These are phyloP conservation scores for Oncorhynchus nerka DNA, from an alignment of 2,113 vertebrate species.

Conservation along the genomic window DNA sequence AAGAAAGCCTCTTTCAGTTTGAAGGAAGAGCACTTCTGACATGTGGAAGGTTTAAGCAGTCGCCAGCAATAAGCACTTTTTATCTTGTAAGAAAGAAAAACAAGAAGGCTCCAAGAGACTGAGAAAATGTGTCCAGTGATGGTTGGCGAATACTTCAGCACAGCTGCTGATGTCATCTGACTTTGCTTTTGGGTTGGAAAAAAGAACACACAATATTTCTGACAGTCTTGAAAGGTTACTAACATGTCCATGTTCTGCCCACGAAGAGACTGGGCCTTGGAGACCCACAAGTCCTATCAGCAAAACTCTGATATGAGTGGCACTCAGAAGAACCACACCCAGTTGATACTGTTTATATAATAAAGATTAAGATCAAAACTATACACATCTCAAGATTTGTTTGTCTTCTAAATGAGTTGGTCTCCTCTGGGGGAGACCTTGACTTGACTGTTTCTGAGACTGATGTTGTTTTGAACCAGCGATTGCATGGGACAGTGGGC, in stretches of 20 bases:
- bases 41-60: constrained; percentile 34
- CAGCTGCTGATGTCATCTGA: constrained; percentile 38
- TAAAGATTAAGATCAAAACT: too few relatives aligned
- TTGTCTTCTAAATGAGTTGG: too few relatives aligned
- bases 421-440: too few relatives aligned
- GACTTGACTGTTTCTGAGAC: too few relatives aligned
- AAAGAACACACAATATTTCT: constrained; percentile 31
- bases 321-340: neutral
- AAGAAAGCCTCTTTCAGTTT: constrained; percentile 17
- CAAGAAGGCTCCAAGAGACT: constrained; percentile 19
- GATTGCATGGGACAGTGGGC: neutral
- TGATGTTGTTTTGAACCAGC: too few relatives aligned
- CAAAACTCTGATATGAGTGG: neutral
- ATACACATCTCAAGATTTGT: too few relatives aligned
- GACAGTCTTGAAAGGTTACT: constrained; percentile 34
- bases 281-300: neutral
- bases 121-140: constrained; percentile 6
- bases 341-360: too few relatives aligned
- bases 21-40: constrained; percentile 39
- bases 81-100: constrained; percentile 21
- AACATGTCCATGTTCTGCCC: neutral
- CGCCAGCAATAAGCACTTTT: neutral
- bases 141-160: constrained; percentile 34
- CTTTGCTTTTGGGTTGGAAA: constrained; percentile 33
- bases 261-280: neutral